Evolutionary conservation across 2,113 vertebrate species (phyloP), one percentile per base, ranked within the genome.

Genomic region (Tachuris rubrigastra): DNA sequence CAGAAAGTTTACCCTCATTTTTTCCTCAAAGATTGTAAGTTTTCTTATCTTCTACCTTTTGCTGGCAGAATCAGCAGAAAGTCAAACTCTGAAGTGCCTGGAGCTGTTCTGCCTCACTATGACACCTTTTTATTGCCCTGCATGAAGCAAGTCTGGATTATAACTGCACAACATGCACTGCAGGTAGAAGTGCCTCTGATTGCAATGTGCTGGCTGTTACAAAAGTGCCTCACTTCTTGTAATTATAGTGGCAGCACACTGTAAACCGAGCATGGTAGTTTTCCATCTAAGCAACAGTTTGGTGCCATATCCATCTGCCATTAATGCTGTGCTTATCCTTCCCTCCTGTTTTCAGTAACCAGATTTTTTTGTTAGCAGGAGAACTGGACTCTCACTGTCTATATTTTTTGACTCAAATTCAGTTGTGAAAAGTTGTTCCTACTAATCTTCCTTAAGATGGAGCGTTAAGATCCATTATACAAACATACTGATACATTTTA

Each of bases 151-250:
- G 25, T 12, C 7, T 13, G n/a, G 12, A 8, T n/a, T 72, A 10
- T 2, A 14, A 14, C 15, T 8, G 20, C 22, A 59, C 9, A 25
- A 33, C 0, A 5, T 9, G 12, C 44, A 20, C 35, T 46, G 44
- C 2, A 1, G 31, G 31, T 27, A 12, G 42, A 76, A 68, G 5
- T 39, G 33, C 30, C 58, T 71, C 42, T 50, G 39, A 67, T 22
- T 81, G 58, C 65, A n/a, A 31, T 6, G n/a, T 31, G 27, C 33
- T 68, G 20, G 17, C 15, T 65, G 3, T 11, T 59, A 78, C 1
- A 80, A 71, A 78, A 12, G 10, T 14, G 6, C 30, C 53, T 74
- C 14, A 1, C 23, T 84, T 65, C 55, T 67, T 56, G 9, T 56
- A 79, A 49, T 58, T 56, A 44, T 17, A 72, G 42, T 5, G 8